A percentile compares a stretch with the other conserved stretches of the same genome.
Conservation (phyloP, 2,888 invertebrate genomes). For the Dolichopus griseipennis region DNA sequence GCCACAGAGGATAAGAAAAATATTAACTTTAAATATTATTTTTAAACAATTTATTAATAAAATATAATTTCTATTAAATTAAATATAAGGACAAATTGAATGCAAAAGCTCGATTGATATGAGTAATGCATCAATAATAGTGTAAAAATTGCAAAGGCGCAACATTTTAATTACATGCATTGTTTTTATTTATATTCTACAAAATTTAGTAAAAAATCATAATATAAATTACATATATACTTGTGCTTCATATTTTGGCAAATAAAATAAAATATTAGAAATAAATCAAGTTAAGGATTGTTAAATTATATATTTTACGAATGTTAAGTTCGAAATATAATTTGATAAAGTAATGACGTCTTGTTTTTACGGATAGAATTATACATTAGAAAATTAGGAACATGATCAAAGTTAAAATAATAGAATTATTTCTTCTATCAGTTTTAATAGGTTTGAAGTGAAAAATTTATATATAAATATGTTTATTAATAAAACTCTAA, state of each 20-base stretch:
- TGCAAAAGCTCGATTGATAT: too few relatives aligned
- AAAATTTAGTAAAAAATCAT: neutral
- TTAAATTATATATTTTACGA: neutral
- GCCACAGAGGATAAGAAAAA: neutral
- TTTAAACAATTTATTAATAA: too few relatives aligned
- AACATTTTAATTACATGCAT: neutral
- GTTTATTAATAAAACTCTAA: neutral
- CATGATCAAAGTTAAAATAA: neutral
- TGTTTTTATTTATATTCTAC: neutral
- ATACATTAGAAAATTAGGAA: neutral
- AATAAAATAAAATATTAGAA: neutral
- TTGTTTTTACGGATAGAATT: neutral
- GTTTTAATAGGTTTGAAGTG: neutral
- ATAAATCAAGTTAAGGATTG: neutral
- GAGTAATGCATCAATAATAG: too few relatives aligned
- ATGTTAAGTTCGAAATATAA: neutral
- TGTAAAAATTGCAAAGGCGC: neutral
- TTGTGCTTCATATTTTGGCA: neutral
- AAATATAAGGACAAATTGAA: too few relatives aligned
- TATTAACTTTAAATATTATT: too few relatives aligned
- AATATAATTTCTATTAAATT: too few relatives aligned
- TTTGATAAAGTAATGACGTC: neutral
- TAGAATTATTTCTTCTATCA: neutral
- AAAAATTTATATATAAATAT: neutral
- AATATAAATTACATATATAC: neutral